Evolutionary conservation across 2,888 invertebrate species (phyloP).

Genomic region (Julus scandinavius): DNA sequence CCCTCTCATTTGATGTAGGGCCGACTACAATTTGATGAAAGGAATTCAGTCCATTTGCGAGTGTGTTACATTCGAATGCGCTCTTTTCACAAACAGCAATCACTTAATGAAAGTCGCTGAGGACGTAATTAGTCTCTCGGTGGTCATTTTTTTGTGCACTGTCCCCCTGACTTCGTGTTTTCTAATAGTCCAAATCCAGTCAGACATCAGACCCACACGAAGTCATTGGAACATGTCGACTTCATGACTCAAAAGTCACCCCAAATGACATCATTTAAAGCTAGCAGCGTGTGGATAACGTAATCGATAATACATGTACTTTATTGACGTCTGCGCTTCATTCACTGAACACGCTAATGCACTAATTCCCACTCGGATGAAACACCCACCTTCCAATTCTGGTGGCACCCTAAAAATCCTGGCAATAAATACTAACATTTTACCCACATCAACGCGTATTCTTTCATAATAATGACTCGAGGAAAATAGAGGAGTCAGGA

Average conservation of each 20-base stretch:
- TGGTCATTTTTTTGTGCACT: not conserved
- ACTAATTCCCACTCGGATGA: not conserved
- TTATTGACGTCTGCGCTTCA: not conserved
- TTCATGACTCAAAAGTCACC: conserved; percentile 20
- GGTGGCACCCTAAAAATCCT: not conserved
- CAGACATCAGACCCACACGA: not conserved
- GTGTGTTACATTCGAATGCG: not conserved
- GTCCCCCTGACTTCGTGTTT: not conserved
- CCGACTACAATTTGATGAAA: conserved; percentile 28
- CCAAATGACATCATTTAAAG: conserved; percentile 27
- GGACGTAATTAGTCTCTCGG: not conserved
- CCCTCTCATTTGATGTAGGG: conserved; percentile 5
- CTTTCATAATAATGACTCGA: not conserved
- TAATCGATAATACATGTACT: conserved; percentile 15
- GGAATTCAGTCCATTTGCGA: conserved; percentile 12
- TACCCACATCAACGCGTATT: not conserved
- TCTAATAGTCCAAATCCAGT: not conserved
- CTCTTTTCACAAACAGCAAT: not conserved
- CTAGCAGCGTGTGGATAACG: conserved; percentile 34
- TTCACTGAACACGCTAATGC: conserved; percentile 9
- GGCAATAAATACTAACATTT: not conserved
- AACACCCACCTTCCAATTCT: conserved; percentile 14
- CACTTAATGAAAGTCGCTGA: conserved; percentile 20
- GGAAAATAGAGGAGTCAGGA: not conserved
- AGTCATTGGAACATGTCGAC: conserved; percentile 24